Conservation (phyloP, 2,888 invertebrate genomes). For the Cerastis rubricosa region DNA sequence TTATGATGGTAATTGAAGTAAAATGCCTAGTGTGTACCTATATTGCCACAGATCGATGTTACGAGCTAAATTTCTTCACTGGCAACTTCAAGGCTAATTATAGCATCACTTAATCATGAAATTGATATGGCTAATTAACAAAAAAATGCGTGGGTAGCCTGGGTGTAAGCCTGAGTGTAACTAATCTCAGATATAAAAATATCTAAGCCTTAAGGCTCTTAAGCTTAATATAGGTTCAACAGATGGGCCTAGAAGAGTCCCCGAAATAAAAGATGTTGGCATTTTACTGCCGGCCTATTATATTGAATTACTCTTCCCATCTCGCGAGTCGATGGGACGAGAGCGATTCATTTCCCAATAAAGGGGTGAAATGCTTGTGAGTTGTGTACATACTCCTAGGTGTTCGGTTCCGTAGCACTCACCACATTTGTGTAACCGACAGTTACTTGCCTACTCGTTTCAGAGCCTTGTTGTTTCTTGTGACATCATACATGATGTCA, state of each 20-base stretch:
- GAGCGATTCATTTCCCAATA: constrained; percentile 65
- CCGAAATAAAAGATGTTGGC: constrained; percentile 61
- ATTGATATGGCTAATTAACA: constrained; percentile 83
- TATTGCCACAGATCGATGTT: not conserved
- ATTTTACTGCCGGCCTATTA: constrained; percentile 64
- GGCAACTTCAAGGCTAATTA: constrained; percentile 12
- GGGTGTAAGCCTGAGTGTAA: too few relatives aligned
- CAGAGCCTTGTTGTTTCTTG: constrained; percentile 35
- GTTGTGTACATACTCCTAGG: constrained; percentile 45
- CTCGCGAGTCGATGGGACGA: constrained; percentile 62
- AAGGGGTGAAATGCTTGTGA: constrained; percentile 63
- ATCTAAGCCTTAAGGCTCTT: constrained; percentile 15
- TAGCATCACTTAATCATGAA: constrained; percentile 61
- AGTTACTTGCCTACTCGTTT: constrained; percentile 30
- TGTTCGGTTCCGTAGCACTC: constrained; percentile 60
- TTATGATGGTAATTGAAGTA: not conserved
- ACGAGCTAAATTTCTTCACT: constrained; percentile 5
- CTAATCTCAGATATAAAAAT: constrained; percentile 29
- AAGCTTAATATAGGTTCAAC: constrained; percentile 28
- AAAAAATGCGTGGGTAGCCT: constrained; percentile 55
- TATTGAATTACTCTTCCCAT: constrained; percentile 71
- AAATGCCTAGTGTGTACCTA: not conserved
- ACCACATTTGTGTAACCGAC: constrained; percentile 37
- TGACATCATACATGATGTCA: too few relatives aligned
- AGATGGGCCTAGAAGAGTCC: constrained; percentile 40